These are phyloP conservation scores for Callospermophilus lateralis DNA, from an alignment of 2,113 vertebrate genomes.

Conservation along the genomic window DNA sequence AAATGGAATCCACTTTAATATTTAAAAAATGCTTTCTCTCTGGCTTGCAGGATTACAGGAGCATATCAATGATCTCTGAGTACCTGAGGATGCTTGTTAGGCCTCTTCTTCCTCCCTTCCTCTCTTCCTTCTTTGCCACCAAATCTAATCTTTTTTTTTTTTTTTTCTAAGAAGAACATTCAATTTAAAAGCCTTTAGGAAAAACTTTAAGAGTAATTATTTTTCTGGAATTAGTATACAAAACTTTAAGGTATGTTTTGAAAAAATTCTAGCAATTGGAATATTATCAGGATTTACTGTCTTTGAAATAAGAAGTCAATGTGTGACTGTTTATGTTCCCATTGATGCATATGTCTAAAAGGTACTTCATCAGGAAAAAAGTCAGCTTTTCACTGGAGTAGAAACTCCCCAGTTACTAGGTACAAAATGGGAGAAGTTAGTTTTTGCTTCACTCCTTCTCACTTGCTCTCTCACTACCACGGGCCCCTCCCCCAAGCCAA, in stretches of 20 bases:
- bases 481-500: neutral
- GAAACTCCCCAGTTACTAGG: neutral
- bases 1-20: neutral
- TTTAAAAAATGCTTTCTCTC: neutral
- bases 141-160: neutral
- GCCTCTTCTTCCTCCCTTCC: rapidly evolving
- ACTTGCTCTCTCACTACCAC: neutral
- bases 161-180: neutral
- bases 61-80: neutral
- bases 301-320: neutral
- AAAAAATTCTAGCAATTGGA: neutral
- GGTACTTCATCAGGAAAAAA: neutral
- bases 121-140: too few species aligned
- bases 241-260: neutral
- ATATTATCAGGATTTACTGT: neutral
- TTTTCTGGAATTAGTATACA: conserved; percentile 13
- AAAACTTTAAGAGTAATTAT: neutral
- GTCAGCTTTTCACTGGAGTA: neutral
- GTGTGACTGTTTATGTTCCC: neutral
- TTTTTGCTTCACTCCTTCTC: neutral
- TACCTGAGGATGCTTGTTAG: neutral
- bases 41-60: neutral
- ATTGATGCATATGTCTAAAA: neutral
- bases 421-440: neutral
- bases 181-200: neutral